Evolutionary conservation across 2,113 vertebrate genomes (phyloP), one percentile per base, ranked within the genome.

Genomic region (Rhea americana): DNA sequence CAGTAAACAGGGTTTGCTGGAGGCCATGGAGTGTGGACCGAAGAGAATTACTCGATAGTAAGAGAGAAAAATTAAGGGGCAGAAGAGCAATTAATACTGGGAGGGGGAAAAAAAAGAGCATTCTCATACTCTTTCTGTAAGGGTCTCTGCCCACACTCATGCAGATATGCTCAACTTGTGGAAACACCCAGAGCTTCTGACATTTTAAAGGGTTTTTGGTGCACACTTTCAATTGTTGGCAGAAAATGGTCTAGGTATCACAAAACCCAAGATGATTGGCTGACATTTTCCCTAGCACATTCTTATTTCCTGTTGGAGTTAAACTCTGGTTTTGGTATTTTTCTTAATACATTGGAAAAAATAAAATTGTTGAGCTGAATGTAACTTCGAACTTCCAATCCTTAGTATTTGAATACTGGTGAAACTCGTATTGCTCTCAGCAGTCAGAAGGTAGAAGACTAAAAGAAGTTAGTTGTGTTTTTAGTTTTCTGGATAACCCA

Each of bases 351-450:
- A 32, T 2, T 87, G 35, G 35, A 62, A 92, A 76, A 85, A 89
- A 39, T 51, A 82, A 80, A 91, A 91, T 83, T 17, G 3, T 66
- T 77, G 9, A 39, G 41, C 59, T 68, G 63, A 72, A 41, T 56
- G 88, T 90, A 75, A 26, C 22, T 89, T 85, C 47, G 80, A 87
- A 67, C 18, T 89, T 62, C 67, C 13, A 66, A 16, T 87, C 7
- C 8, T 82, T 89, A 48, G 15, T 37, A 95, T 94, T 82, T 95
- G 92, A 93, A 89, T 94, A 96, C 71, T 5, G 35, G 55, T 35
- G 63, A 92, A 92, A 91, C 72, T 77, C 0, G 0, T 55, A 39
- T 28, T 89, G 39, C 15, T 92, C n/a, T 89, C 41, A 67, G 55
- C 17, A 82, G 37, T 80, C 50, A 82, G 82, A 65, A 89, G 18